These are phyloP conservation scores for Exocentrus adspersus DNA, from an alignment of 2,888 invertebrate species.

Conservation along the genomic window DNA sequence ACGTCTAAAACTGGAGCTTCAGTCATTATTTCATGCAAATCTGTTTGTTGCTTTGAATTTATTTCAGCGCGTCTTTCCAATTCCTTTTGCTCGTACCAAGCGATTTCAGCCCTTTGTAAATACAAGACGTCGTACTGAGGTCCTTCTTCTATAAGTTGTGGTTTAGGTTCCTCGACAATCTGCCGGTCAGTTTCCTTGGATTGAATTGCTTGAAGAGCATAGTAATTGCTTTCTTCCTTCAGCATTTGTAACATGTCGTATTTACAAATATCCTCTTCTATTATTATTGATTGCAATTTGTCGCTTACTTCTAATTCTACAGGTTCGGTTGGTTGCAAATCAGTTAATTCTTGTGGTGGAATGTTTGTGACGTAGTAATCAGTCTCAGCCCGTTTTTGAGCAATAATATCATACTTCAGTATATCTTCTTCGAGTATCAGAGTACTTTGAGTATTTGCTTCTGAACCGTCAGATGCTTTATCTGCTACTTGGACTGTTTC, in stretches of 20 bases:
- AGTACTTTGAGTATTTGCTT: too few species aligned
- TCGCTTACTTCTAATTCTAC: background rate
- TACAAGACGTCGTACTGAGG: slow-evolving; percentile 40
- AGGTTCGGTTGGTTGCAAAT: too few species aligned
- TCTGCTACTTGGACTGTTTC: background rate
- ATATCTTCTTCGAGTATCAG: slow-evolving; percentile 2
- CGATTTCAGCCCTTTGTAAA: slow-evolving; percentile 43
- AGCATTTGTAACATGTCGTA: slow-evolving; percentile 43
- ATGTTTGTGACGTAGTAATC: slow-evolving; percentile 6
- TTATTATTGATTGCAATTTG: background rate
- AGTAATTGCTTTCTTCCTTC: slow-evolving; percentile 42
- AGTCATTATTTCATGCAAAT: slow-evolving; percentile 7
- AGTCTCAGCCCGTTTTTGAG: slow-evolving; percentile 24
- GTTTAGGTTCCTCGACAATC: background rate
- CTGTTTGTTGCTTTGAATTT: background rate
- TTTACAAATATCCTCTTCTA: slow-evolving; percentile 28
- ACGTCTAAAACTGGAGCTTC: background rate
- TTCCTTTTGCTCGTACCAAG: slow-evolving; percentile 46
- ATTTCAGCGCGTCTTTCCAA: slow-evolving; percentile 1
- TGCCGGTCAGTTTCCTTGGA: slow-evolving; percentile 5
- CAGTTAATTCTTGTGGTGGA: background rate
- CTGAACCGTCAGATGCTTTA: background rate
- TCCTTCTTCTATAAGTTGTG: slow-evolving; percentile 21
- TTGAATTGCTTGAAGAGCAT: slow-evolving; percentile 24
- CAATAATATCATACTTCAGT: slow-evolving; percentile 27